Conservation (phyloP, 1,140 invertebrate species). For the Hycleus phaleratus region DNA sequence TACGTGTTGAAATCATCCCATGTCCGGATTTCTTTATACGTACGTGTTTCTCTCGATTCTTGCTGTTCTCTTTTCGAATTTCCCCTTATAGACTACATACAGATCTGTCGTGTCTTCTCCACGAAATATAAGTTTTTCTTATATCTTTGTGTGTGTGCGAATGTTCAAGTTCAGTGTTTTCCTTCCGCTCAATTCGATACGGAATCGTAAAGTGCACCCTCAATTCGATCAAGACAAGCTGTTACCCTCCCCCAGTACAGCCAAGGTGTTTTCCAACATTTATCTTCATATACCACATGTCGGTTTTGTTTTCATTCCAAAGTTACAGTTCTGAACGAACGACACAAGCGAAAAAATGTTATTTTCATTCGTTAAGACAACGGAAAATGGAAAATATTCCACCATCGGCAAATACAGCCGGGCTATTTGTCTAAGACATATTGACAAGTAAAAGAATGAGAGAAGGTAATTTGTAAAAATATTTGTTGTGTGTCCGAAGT, state of each 20-base stretch:
- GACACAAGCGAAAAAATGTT: too few relatives aligned
- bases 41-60: too few relatives aligned
- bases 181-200: slow-evolving; percentile 19
- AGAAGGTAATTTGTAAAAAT: too few relatives aligned
- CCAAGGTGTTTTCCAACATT: slow-evolving; percentile 29
- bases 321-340: neutral
- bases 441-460: too few relatives aligned
- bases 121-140: slow-evolving; percentile 2
- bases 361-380: too few relatives aligned
- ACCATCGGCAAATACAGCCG: too few relatives aligned
- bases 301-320: slow-evolving; percentile 18
- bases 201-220: slow-evolving; percentile 25
- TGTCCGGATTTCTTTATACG: neutral
- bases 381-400: too few relatives aligned
- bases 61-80: too few relatives aligned
- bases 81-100: too few relatives aligned
- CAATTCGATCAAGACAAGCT: slow-evolving; percentile 28
- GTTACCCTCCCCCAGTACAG: slow-evolving; percentile 19
- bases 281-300: slow-evolving; percentile 31
- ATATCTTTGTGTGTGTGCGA: neutral
- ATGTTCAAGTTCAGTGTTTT: slow-evolving; percentile 12
- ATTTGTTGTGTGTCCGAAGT: too few relatives aligned
- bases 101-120: neutral
- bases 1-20: slow-evolving; percentile 15
- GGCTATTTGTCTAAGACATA: too few relatives aligned